Base-by-base conservation (phyloP, 2,113 vertebrate species). In the Dicrurus megarhynchus region DNA sequence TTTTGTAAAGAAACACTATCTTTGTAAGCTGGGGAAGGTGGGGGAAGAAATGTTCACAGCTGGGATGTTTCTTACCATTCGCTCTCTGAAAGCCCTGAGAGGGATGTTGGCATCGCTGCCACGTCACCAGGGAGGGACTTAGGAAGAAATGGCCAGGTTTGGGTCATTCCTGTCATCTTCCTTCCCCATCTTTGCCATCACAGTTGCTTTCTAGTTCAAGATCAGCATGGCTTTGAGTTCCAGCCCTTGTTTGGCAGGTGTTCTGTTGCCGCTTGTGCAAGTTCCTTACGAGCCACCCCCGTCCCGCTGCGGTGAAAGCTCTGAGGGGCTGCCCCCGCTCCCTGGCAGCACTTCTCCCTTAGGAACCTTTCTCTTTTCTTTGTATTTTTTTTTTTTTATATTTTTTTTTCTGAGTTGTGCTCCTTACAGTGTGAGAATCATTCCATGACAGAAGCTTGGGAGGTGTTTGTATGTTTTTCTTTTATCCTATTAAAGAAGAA, bases 401-500 rank as follows among this genome's bases (percentile, higher is more conserved):
- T 21, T 32, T 21, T 27, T 61, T 59, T 61, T 65, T 80, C 76
- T 59, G 42, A 50, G 88, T 91, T 95, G n/a, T 90, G 83, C 83
- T 87, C 91, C 92, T 91, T 94, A 60, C 82, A 85, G 76, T 61
- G 56, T 63, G 95, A 93, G 93, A 89, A 87, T 84, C 96, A 81
- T 93, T 92, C 89, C 96, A 78, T 89, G 68, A 77, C 95, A 27
- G 85, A 93, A 94, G 87, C 89, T 71, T 65, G 78, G 59, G 94
- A 85, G 89, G 91, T 93, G 94, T 94, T 88, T 94, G 84, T 96
- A 93, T 88, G 68, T 70, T 75, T 94, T 70, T 56, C 87, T 87
- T 89, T 83, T 79, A 85, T 76, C 74, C 28, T 89, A 93, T 93
- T 96, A 96, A 97, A 97, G 90, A 95, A 93, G 94, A 89, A 82